Conservation (phyloP, 2,888 invertebrate genomes). For the Watsonalla binaria region DNA sequence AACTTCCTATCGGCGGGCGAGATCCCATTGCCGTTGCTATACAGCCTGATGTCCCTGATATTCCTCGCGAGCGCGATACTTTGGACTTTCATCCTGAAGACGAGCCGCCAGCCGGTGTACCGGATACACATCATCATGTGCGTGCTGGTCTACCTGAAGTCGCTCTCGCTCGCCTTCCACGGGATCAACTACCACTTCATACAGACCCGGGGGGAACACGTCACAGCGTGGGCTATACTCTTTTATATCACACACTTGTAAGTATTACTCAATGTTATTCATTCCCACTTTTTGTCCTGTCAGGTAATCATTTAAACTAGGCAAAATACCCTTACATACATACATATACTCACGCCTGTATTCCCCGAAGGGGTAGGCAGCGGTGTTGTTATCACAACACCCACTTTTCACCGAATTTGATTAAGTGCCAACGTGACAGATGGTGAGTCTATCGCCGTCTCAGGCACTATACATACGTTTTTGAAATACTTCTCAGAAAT, state of each 20-base stretch:
- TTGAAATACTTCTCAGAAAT: too few species aligned
- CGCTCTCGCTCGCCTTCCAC: constrained; percentile 95
- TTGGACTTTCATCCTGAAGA: constrained; percentile 93
- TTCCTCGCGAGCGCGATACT: constrained; percentile 94
- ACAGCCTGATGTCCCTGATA: constrained; percentile 93
- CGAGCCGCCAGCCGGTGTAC: constrained; percentile 91
- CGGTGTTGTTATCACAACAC: too few species aligned
- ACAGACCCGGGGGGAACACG: constrained; percentile 93
- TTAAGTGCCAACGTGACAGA: too few species aligned
- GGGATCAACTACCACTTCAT: constrained; percentile 97
- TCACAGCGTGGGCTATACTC: constrained; percentile 98
- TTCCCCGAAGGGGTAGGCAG: too few species aligned
- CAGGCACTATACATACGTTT: too few species aligned
- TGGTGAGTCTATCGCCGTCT: too few species aligned
- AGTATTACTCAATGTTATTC: constrained; percentile 57
- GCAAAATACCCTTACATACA: too few species aligned
- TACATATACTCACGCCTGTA: too few species aligned
- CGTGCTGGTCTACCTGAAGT: constrained; percentile 93
- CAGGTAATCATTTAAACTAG: too few species aligned
- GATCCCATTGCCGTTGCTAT: constrained; percentile 95
- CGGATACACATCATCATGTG: constrained; percentile 99
- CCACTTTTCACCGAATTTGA: too few species aligned
- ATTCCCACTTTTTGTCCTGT: too few species aligned
- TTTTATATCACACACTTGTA: constrained; percentile 98
- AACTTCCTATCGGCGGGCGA: constrained; percentile 97